phyloP scores from a whole-genome alignment of 2,888 invertebrate species.

The Drosophila tripunctata region DNA sequence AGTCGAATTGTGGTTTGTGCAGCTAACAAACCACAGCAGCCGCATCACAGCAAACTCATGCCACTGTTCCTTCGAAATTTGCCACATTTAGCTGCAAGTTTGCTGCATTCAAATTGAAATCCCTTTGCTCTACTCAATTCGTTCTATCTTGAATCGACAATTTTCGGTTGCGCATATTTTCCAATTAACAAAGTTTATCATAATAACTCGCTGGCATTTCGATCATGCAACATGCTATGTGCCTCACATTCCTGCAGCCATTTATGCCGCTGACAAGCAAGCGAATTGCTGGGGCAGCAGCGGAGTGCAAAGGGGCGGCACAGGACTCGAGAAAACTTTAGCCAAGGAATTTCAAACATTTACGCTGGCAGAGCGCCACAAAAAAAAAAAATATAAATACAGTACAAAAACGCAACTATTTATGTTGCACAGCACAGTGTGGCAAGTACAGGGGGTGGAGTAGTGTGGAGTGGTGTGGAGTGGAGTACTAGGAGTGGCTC shows the following conservation, averaged over 20 bases:
- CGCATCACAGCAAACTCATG: background rate
- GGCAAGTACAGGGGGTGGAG: background rate
- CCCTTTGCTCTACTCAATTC: too few species aligned
- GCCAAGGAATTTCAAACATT: slow-evolving; percentile 68
- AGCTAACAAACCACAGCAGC: slow-evolving; percentile 18
- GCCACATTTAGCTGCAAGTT: too few species aligned
- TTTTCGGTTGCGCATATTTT: slow-evolving; percentile 69
- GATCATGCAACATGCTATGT: slow-evolving; percentile 71
- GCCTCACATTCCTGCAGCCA: slow-evolving; percentile 64
- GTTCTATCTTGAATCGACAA: slow-evolving; percentile 33
- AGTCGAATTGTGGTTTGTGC: slow-evolving; percentile 27
- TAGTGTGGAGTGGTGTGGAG: background rate
- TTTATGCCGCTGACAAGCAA: slow-evolving; percentile 58
- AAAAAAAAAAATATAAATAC: slow-evolving; percentile 6
- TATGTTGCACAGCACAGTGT: slow-evolving; percentile 73
- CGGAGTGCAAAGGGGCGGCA: background rate
- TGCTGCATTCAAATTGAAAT: background rate
- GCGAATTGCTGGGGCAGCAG: background rate
- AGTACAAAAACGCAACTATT: slow-evolving; percentile 70
- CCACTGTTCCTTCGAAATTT: too few species aligned
- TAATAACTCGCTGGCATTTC: slow-evolving; percentile 72
- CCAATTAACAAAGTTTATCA: slow-evolving; percentile 79
- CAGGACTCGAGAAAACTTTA: slow-evolving; percentile 41
- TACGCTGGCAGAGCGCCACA: slow-evolving; percentile 52
- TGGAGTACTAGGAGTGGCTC: too few species aligned